phyloP scores from a whole-genome alignment of 2,797 vertebrate genomes.

The Cossypha polioptera region DNA sequence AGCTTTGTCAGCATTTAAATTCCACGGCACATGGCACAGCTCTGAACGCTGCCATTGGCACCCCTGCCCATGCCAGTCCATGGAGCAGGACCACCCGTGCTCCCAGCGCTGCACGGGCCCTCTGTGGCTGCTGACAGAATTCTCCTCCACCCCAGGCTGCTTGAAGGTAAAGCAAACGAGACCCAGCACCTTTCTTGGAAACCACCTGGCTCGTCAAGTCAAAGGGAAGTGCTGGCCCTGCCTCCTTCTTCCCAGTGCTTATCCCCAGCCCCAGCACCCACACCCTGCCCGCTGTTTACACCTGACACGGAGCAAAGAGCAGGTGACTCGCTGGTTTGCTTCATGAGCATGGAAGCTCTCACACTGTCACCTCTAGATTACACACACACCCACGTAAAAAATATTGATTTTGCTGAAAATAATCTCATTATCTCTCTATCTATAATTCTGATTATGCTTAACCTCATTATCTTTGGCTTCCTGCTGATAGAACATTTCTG shows the following conservation, averaged over 20 bases:
- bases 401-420: background rate
- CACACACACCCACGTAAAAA: background rate
- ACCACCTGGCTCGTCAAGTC: conserved; percentile 31
- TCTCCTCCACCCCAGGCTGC: background rate
- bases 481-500: conserved; percentile 2
- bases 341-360: background rate
- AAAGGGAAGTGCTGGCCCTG: conserved; percentile 36
- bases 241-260: background rate
- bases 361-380: background rate
- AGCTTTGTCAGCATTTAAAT: conserved; percentile 11
- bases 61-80: background rate
- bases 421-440: background rate
- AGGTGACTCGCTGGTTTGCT: conserved; percentile 11
- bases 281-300: background rate
- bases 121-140: background rate
- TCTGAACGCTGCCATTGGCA: background rate
- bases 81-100: accelerated
- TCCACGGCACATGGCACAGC: background rate
- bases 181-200: background rate
- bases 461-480: background rate
- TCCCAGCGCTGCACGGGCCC: accelerated
- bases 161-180: background rate
- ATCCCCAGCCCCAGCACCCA: conserved; percentile 30
- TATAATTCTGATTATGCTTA: background rate
- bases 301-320: conserved; percentile 50